Evolutionary conservation across 53 echinoderm and acorn worm species (phyloP).

Genomic region (Henricia sp.): DNA sequence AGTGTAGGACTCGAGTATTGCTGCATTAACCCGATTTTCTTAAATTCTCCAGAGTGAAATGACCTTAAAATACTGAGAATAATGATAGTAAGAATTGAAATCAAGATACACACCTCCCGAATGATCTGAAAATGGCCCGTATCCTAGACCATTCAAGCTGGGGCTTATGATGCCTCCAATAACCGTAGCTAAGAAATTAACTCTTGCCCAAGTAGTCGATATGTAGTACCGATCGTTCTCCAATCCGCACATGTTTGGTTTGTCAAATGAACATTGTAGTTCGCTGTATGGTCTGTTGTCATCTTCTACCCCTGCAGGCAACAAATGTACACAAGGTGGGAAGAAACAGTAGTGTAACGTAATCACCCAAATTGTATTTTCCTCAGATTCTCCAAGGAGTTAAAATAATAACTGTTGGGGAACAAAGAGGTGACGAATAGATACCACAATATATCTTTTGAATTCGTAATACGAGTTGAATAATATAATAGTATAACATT

Average conservation of each 20-base stretch:
- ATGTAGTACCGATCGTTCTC: not conserved
- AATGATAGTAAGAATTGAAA: not conserved
- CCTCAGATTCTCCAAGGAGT: no score
- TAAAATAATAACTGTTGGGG: no score
- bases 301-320: not conserved
- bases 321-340: not conserved
- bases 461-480: no score
- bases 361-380: no score
- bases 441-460: no score
- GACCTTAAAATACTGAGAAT: no score
- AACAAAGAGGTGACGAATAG: no score
- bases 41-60: no score
- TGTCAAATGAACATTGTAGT: constrained; percentile 17
- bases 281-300: not conserved
- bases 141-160: not conserved
- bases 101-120: constrained; percentile 17
- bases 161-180: constrained; percentile 4
- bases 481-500: no score
- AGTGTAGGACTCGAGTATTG: no score
- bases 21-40: no score
- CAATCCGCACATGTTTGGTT: constrained; percentile 17
- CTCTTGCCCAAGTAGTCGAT: not conserved
- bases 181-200: not conserved
- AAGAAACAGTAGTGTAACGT: no score
- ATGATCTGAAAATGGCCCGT: constrained; percentile 34